phyloP scores from a whole-genome alignment of 1,140 invertebrate species.

The Notospermus geniculatus region DNA sequence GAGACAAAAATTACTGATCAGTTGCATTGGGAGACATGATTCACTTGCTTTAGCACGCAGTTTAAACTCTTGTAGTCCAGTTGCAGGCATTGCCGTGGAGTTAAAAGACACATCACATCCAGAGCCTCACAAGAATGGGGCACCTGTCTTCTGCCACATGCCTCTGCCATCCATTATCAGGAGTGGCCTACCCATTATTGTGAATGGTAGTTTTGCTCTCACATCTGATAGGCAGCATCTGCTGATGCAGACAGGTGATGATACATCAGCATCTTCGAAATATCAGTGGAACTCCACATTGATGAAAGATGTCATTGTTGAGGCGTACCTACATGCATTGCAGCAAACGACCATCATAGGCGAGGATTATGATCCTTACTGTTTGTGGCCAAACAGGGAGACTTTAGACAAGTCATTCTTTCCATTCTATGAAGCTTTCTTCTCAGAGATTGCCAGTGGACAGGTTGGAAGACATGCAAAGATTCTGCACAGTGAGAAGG shows the following conservation, averaged over 20 bases:
- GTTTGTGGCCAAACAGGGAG: slow-evolving; percentile 8
- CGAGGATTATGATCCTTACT: neutral
- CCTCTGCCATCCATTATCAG: slow-evolving; percentile 27
- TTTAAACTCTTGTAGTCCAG: too few relatives aligned
- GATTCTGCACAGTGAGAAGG: neutral
- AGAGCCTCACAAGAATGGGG: slow-evolving; percentile 11
- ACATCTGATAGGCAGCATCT: slow-evolving; percentile 29
- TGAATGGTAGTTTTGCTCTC: slow-evolving; percentile 38
- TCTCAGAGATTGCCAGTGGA: neutral
- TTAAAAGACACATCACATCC: neutral
- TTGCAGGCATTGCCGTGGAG: too few relatives aligned
- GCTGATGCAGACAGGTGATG: slow-evolving; percentile 21
- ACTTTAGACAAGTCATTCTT: neutral
- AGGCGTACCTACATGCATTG: slow-evolving; percentile 11
- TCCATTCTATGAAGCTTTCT: neutral
- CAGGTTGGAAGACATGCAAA: neutral
- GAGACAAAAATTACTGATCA: slow-evolving; percentile 10
- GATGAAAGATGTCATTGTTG: slow-evolving; percentile 17
- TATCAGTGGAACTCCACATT: slow-evolving; percentile 25
- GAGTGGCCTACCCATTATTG: slow-evolving; percentile 30
- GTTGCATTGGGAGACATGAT: neutral
- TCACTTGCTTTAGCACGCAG: neutral
- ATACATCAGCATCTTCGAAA: slow-evolving; percentile 13
- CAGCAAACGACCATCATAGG: neutral
- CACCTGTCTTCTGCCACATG: slow-evolving; percentile 30